Evolutionary conservation across 1,140 invertebrate genomes (phyloP).

Genomic region (Melanaphis sacchari): DNA sequence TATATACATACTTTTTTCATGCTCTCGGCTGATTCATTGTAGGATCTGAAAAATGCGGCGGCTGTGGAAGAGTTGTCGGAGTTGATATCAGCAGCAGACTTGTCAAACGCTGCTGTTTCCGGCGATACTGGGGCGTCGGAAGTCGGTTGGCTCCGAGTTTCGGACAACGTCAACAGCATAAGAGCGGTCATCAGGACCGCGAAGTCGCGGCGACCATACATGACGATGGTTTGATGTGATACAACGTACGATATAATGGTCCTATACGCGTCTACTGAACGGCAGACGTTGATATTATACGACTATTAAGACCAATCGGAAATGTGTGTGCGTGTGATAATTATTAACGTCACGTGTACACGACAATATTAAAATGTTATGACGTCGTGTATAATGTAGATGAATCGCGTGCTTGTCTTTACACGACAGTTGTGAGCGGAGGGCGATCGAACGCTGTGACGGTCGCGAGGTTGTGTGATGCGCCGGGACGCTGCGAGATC

Average conservation of each 20-base stretch:
- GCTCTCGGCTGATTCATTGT: not conserved
- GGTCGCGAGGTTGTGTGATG: not conserved
- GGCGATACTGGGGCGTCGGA: not conserved
- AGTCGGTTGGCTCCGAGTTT: not conserved
- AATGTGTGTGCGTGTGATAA: not conserved
- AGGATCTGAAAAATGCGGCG: not conserved
- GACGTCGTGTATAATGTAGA: no score
- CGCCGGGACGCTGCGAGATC: conserved; percentile 9
- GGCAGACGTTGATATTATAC: not conserved
- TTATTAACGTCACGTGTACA: not conserved
- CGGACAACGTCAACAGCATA: not conserved
- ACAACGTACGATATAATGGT: not conserved
- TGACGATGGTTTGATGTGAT: not conserved
- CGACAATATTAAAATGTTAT: no score
- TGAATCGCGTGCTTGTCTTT: not conserved
- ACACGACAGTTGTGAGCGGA: not conserved
- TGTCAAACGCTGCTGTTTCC: not conserved
- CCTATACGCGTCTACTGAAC: no score
- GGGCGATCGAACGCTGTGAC: not conserved
- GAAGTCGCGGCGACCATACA: not conserved
- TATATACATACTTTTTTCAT: conserved; percentile 46
- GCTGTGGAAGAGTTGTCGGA: not conserved
- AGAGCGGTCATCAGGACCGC: not conserved
- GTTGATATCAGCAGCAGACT: not conserved
- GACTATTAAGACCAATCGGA: not conserved